Conservation (phyloP, 2,113 vertebrate species). For the Carassius gibelio region DNA sequence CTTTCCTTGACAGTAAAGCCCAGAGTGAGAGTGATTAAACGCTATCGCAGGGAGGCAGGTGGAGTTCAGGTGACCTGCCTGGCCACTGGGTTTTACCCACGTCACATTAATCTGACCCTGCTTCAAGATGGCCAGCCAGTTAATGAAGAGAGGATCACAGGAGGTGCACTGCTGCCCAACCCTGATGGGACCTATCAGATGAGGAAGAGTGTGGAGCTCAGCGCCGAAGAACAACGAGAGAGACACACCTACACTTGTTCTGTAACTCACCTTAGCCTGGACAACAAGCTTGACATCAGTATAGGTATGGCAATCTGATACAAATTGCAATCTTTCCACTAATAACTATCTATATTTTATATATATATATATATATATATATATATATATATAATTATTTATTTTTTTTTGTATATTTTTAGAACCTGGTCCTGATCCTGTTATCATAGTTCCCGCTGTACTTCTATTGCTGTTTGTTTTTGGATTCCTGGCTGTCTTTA, state of each 20-base stretch:
- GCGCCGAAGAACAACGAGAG: constrained; percentile 3
- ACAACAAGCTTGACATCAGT: constrained; percentile 41
- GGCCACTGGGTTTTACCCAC: constrained; percentile 51
- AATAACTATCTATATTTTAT: neutral
- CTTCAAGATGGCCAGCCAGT: constrained; percentile 31
- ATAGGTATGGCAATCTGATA: constrained; percentile 8
- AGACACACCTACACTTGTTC: constrained; percentile 33
- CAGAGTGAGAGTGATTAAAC: constrained; percentile 35
- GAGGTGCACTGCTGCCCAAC: constrained; percentile 26
- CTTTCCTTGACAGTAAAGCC: constrained; percentile 34
- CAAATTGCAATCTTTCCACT: too few relatives aligned
- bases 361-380: too few relatives aligned
- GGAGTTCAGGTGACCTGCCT: constrained; percentile 36
- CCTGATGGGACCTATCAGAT: constrained; percentile 45
- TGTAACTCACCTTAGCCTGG: constrained; percentile 40
- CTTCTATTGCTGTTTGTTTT: neutral
- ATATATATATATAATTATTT: too few relatives aligned
- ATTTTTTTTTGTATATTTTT: neutral
- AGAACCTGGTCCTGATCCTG: constrained; percentile 13
- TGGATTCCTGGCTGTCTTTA: constrained; percentile 1
- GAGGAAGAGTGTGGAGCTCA: constrained; percentile 39
- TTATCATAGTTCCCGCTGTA: constrained; percentile 5
- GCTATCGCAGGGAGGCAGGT: neutral
- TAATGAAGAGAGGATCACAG: constrained; percentile 23
- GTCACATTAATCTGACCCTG: constrained; percentile 44